Base-by-base conservation (phyloP, 2,888 invertebrate genomes). In the Monopis laevigella region DNA sequence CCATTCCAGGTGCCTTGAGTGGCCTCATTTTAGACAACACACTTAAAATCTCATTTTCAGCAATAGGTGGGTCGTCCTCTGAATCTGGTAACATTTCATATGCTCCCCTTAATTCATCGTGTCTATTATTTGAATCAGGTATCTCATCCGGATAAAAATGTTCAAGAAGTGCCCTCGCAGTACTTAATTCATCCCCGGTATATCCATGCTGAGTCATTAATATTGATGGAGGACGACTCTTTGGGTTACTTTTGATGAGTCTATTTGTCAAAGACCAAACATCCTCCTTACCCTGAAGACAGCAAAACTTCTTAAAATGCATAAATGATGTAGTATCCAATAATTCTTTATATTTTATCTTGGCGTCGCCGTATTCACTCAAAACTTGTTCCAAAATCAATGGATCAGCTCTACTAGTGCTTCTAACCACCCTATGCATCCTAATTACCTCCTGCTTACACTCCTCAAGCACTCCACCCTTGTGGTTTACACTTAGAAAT, bases 271-370 rank as follows among this genome's bases (percentile, higher is more conserved):
- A 6, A 0, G 49, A 45, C 47, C 48, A 52, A 0, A 52, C 48
- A 28, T 51, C 43, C 24, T 53, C 51, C 14, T 50, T 51, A 1
- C 13, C 42, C 34, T 53, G 53, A 0, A 5, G 11, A 1, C 12
- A 35, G 26, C 52, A 55, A 8, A 55, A 55, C 2, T 52, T 45
- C 2, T 43, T 39, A 17, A 52, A 55, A 19, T 47, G 18, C 1
- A n/a, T n/a, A n/a, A n/a, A n/a, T n/a, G n/a, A n/a, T n/a, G n/a
- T n/a, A n/a, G n/a, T n/a, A n/a, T n/a, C n/a, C n/a, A n/a, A n/a
- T n/a, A n/a, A n/a, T n/a, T n/a, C n/a, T n/a, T n/a, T n/a, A n/a
- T n/a, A n/a, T n/a, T n/a, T n/a, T n/a, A n/a, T n/a, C n/a, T n/a
- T n/a, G n/a, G n/a, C n/a, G n/a, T n/a, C n/a, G n/a, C n/a, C n/a